Evolutionary conservation across 2,888 invertebrate genomes (phyloP).

Genomic region (Gymnosoma rotundatum): DNA sequence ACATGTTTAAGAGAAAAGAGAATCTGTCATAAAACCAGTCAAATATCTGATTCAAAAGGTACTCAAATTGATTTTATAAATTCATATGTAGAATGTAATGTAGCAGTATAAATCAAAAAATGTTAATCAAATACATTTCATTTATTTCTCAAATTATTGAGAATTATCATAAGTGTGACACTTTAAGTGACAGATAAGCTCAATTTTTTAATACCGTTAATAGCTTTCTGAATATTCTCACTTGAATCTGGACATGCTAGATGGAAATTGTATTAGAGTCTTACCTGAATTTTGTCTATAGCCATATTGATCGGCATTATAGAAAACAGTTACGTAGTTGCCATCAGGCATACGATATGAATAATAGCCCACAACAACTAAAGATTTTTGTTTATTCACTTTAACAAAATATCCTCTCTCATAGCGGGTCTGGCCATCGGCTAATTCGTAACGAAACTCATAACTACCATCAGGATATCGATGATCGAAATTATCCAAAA

Average conservation of each 20-base stretch:
- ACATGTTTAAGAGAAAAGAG: no score
- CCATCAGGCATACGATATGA: constrained; percentile 78
- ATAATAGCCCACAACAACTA: constrained; percentile 80
- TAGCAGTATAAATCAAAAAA: no score
- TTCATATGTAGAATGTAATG: no score
- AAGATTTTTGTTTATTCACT: constrained; percentile 75
- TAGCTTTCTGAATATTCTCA: no score
- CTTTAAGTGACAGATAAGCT: no score
- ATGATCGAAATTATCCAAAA: constrained; percentile 77
- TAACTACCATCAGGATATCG: constrained; percentile 80
- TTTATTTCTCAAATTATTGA: no score
- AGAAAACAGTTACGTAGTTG: constrained; percentile 79
- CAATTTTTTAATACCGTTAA: no score
- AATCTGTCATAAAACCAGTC: no score
- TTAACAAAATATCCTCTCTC: constrained; percentile 78
- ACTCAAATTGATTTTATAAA: no score
- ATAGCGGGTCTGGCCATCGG: constrained; percentile 79
- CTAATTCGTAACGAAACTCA: constrained; percentile 78
- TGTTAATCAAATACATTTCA: no score
- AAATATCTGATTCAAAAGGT: no score
- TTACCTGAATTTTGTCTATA: constrained; percentile 80
- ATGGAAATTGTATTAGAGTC: constrained; percentile 42
- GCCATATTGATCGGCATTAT: constrained; percentile 80
- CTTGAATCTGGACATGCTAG: not conserved
- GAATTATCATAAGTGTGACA: no score